Conservation (phyloP, 2,797 vertebrate genomes). For the Ibycter americanus region DNA sequence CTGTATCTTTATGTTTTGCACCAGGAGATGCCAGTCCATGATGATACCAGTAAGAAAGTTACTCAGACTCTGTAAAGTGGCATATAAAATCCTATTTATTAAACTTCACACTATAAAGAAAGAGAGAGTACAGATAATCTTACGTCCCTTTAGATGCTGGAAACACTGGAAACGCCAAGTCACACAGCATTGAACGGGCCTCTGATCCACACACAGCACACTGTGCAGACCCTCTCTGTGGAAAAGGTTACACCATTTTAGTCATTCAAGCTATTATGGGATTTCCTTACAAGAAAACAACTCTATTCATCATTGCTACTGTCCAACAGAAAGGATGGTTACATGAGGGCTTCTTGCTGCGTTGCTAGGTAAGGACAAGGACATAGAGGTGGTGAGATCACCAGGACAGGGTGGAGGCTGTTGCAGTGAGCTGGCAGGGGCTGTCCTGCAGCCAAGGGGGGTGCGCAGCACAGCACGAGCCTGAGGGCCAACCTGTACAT, state of each 20-base stretch:
- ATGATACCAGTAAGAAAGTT: not conserved
- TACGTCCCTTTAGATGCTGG: not conserved
- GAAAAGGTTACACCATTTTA: not conserved
- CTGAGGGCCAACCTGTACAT: not conserved
- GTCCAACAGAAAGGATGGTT: not conserved
- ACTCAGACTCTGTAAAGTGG: not conserved
- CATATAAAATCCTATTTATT: not conserved
- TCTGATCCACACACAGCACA: not conserved
- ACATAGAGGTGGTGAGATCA: too few relatives aligned
- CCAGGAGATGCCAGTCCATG: not conserved
- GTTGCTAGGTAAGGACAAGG: not conserved
- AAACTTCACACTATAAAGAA: not conserved
- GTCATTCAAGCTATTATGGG: not conserved
- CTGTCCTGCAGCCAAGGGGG: not conserved
- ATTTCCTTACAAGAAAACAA: not conserved
- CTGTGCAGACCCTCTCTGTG: not conserved
- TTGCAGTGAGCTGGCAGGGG: not conserved
- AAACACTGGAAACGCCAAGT: not conserved
- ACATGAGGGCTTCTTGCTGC: not conserved
- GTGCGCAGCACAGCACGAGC: not conserved
- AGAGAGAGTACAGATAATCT: not conserved
- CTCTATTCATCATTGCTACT: not conserved
- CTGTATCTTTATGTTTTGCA: not conserved
- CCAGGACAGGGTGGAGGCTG: rapidly evolving
- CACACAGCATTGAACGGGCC: not conserved